These are phyloP conservation scores for Brachionus asplanchnoidis DNA, from an alignment of 1,140 invertebrate genomes.

Conservation along the genomic window DNA sequence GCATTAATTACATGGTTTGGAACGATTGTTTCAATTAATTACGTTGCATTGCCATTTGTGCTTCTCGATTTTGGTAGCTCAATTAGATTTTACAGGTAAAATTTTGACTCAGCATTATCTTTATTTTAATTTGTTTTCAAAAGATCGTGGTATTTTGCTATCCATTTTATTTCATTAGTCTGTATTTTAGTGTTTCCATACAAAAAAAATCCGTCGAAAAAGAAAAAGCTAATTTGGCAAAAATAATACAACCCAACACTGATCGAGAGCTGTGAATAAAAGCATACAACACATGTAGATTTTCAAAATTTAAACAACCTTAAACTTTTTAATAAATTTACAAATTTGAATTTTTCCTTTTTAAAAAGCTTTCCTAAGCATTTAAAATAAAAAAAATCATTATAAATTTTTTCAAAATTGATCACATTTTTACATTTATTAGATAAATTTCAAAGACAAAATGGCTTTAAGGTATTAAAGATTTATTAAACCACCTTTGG, in stretches of 20 bases:
- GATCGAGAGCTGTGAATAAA: not conserved
- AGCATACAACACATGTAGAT: not conserved
- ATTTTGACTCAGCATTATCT: not conserved
- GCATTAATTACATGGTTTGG: conserved; percentile 28
- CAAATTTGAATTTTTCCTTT: not conserved
- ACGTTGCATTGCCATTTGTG: conserved; percentile 3
- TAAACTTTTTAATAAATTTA: not conserved
- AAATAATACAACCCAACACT: not conserved
- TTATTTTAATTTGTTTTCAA: not conserved
- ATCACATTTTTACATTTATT: not conserved
- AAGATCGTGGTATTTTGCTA: conserved; percentile 2
- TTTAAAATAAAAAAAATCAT: not conserved
- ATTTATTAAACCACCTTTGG: not conserved
- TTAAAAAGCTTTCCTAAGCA: conserved; percentile 1
- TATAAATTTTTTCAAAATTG: not conserved
- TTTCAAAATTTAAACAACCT: not conserved
- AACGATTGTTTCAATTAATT: not conserved
- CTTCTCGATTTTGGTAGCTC: not conserved
- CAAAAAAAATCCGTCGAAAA: not conserved
- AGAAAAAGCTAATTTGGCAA: conserved; percentile 3
- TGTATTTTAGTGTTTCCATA: conserved; percentile 1
- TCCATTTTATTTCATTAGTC: not conserved
- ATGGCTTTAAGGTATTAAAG: conserved; percentile 29
- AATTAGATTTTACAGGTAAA: conserved; percentile 7
- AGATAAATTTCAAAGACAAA: not conserved